phyloP scores from a whole-genome alignment of 2,888 invertebrate genomes.

The Patella depressa region DNA sequence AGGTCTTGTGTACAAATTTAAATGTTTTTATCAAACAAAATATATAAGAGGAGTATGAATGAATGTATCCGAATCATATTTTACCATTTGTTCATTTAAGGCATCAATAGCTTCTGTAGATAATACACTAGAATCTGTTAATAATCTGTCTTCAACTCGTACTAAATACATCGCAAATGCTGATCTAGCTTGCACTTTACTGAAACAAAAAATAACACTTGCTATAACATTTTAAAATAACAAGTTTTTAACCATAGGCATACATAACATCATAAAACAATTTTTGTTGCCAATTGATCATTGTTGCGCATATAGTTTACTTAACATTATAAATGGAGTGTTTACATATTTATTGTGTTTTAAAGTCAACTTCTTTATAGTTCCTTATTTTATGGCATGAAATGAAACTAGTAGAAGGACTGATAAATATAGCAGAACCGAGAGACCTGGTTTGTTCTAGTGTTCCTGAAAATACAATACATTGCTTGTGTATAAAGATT shows the following conservation, averaged over 20 bases:
- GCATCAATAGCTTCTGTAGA: slow-evolving; percentile 64
- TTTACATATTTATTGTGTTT: no score
- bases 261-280: not conserved
- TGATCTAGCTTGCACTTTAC: slow-evolving; percentile 70
- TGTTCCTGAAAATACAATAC: no score
- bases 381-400: no score
- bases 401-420: no score
- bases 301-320: not conserved
- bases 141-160: slow-evolving; percentile 68
- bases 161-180: slow-evolving; percentile 71
- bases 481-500: no score
- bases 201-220: slow-evolving; percentile 38
- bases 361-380: no score
- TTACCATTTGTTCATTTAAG: slow-evolving; percentile 71
- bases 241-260: not conserved
- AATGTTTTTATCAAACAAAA: no score
- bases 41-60: no score
- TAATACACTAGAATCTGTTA: slow-evolving; percentile 56
- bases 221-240: not conserved
- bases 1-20: no score
- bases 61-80: not conserved
- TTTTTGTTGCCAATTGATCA: not conserved
- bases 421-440: no score
- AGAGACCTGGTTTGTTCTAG: no score
- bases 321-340: not conserved